Percentiles rank a stretch among this genome's conserved stretches.
These are phyloP conservation scores for Grus americana DNA, from an alignment of 2,113 vertebrate species.

Conservation along the genomic window DNA sequence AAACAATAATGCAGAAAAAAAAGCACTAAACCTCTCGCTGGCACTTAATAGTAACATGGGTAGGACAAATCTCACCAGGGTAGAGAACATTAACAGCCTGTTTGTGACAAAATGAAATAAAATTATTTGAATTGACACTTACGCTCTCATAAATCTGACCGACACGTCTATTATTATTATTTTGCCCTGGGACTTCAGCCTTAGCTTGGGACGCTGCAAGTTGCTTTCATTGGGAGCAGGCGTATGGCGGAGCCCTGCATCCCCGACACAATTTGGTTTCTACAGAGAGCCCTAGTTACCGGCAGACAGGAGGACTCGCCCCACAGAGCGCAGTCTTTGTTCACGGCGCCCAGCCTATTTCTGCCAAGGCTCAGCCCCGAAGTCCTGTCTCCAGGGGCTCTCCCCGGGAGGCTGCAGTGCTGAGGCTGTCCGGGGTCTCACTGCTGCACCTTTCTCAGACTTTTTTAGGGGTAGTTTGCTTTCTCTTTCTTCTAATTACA, in stretches of 20 bases:
- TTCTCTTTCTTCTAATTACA: background rate
- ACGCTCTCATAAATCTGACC: background rate
- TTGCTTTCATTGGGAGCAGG: background rate
- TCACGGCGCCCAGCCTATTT: background rate
- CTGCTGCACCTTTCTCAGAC: background rate
- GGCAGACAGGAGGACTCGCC: background rate
- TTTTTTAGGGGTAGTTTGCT: background rate
- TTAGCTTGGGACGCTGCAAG: background rate
- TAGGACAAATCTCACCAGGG: constrained; percentile 35
- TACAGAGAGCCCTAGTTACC: background rate
- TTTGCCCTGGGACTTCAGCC: background rate
- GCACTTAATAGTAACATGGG: background rate
- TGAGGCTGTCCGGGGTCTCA: background rate
- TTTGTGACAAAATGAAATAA: constrained; percentile 32
- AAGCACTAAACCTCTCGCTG: constrained; percentile 1
- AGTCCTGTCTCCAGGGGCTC: background rate
- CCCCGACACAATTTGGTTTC: background rate
- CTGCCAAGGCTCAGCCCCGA: fast-evolving
- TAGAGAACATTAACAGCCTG: background rate
- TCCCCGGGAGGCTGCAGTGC: background rate
- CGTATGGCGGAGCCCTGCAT: background rate
- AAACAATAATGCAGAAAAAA: constrained; percentile 4
- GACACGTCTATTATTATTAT: background rate
- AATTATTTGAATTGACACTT: background rate
- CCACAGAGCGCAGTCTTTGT: background rate